Evolutionary conservation across 2,888 invertebrate genomes (phyloP).

Genomic region (Brachyptera risi): DNA sequence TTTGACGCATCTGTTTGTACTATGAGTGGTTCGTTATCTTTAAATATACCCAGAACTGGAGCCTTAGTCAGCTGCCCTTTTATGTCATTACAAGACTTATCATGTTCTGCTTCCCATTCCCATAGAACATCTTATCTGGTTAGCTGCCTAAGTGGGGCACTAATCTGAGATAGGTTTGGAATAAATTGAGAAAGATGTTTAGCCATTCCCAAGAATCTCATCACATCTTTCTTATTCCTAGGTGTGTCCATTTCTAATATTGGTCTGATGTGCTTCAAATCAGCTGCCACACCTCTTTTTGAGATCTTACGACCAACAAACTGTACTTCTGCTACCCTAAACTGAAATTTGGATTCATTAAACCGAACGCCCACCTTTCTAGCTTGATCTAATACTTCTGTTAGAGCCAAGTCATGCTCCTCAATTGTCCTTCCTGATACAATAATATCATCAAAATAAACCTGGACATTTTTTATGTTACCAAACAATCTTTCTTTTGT

Average conservation of each 20-base stretch:
- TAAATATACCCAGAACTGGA: slow-evolving; percentile 28
- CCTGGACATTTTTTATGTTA: slow-evolving; percentile 23
- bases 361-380: not conserved
- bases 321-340: not conserved
- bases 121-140: slow-evolving; percentile 11
- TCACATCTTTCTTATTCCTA: slow-evolving; percentile 6
- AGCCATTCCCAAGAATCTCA: slow-evolving; percentile 20
- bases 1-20: slow-evolving; percentile 36
- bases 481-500: slow-evolving; percentile 26
- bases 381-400: slow-evolving; percentile 15
- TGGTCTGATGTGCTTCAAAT: not conserved
- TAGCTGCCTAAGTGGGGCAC: slow-evolving; percentile 23
- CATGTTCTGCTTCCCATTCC: slow-evolving; percentile 17
- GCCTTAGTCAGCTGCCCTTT: slow-evolving; percentile 22
- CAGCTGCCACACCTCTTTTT: not conserved
- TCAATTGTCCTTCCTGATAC: slow-evolving; percentile 23
- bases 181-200: slow-evolving; percentile 19
- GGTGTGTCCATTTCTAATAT: not conserved
- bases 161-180: slow-evolving; percentile 9
- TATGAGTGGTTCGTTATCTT: slow-evolving; percentile 17
- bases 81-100: slow-evolving; percentile 19
- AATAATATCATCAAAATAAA: slow-evolving; percentile 27
- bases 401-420: slow-evolving; percentile 28
- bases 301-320: slow-evolving; percentile 13
- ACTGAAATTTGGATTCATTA: slow-evolving; percentile 19